These are phyloP conservation scores for Apostichopus leukothele DNA, from an alignment of 53 echinoderm and acorn worm species.

Conservation along the genomic window DNA sequence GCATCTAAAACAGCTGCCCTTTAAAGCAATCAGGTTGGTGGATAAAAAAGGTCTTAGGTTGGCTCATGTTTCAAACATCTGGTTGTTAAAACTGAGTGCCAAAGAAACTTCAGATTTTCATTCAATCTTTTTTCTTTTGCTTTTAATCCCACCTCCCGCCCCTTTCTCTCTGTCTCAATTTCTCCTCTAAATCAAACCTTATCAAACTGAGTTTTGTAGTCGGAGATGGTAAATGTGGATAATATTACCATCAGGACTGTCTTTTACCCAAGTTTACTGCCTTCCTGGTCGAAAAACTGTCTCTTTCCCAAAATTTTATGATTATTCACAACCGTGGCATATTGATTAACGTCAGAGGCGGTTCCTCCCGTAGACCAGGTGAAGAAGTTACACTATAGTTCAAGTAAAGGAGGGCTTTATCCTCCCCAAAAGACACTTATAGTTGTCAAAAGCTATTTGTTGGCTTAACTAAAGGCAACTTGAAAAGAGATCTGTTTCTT, in stretches of 20 bases:
- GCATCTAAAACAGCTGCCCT: not conserved
- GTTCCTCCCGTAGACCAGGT: not conserved
- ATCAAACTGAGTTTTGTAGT: no score
- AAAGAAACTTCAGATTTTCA: not conserved
- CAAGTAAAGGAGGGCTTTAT: not conserved
- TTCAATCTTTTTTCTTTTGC: not conserved
- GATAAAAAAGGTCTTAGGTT: not conserved
- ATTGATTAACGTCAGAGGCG: constrained; percentile 35
- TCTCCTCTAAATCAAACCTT: not conserved
- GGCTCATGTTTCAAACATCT: constrained; percentile 34
- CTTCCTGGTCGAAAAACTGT: not conserved
- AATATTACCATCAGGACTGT: not conserved
- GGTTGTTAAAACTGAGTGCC: not conserved
- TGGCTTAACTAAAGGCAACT: not conserved
- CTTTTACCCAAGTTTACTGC: not conserved
- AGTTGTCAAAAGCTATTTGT: constrained; percentile 35
- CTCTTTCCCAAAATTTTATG: constrained; percentile 27
- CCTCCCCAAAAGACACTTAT: constrained; percentile 39
- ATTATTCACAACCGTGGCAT: constrained; percentile 27
- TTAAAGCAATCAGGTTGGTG: not conserved
- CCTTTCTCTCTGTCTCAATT: no score
- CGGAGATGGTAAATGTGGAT: not conserved
- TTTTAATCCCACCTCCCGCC: not conserved
- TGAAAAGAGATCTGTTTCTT: constrained; percentile 8
- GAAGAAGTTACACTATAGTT: not conserved